Base-by-base conservation (phyloP, 2,888 invertebrate genomes). In the Diadromus collaris region DNA sequence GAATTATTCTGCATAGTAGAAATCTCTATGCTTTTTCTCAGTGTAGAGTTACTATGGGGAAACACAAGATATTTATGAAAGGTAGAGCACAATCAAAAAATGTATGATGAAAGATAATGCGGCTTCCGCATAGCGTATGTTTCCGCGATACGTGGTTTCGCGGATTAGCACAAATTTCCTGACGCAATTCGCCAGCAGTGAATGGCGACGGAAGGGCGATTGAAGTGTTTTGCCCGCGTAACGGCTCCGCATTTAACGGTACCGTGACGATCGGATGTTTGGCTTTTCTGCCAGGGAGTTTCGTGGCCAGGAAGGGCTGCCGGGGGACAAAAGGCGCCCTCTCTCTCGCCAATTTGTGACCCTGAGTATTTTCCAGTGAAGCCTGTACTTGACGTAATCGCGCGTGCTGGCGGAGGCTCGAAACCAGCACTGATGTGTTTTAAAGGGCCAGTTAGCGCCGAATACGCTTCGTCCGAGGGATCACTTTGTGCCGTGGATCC, bases 391-490 rank as follows among this genome's bases (percentile, higher is more conserved):
- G 85, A 81, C 84, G 81, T 86, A 86, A 88, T 87, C 85, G 79
- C 77, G 80, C 82, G 70, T 82, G 51, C 46, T 44, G 48, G 48
- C 9, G n/a, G n/a, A 34, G 27, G 19, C 64, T 29, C 64, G 16
- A 24, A n/a, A 38, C 29, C 76, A 61, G 65, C 67, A 41, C 77
- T 65, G 71, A 84, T 84, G 84, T 85, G 83, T 83, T 84, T 84
- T 85, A 87, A 88, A 81, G 83, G 78, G 82, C 82, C 84, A 83
- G 84, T 86, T 88, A 86, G 81, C 84, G 78, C 81, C 73, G 68
- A 79, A 79, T 79, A 75, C 79, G 65, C 76, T 67, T 76, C 73
- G 70, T 41, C 38, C 60, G 70, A 29, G 21, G 64, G 54, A 78
- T 73, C 54, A 58, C 48, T 60, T 78, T 65, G 58, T 58, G 73